phyloP scores from a whole-genome alignment of 2,113 vertebrate genomes.

The Upupa epops region DNA sequence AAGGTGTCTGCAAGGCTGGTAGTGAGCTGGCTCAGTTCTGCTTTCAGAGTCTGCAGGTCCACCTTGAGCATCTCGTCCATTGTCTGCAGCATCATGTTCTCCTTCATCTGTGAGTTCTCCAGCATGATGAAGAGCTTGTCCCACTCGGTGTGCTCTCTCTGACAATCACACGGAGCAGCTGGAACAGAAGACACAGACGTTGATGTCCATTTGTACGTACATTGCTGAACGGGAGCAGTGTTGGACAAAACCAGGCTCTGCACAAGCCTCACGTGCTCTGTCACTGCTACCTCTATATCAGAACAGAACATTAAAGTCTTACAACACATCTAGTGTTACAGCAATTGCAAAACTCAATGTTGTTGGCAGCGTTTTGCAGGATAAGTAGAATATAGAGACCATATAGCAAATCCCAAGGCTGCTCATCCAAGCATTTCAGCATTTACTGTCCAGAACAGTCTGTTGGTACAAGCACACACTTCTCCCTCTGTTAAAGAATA shows the following conservation, averaged over 20 bases:
- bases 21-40: constrained; percentile 81
- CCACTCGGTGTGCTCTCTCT: constrained; percentile 85
- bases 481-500: not conserved
- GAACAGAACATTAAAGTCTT: not conserved
- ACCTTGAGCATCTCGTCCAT: constrained; percentile 81
- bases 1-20: constrained; percentile 70
- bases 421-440: not conserved
- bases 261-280: not conserved
- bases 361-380: not conserved
- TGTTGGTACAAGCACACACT: not conserved
- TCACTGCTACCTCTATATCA: not conserved
- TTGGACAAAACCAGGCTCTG: not conserved
- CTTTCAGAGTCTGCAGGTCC: constrained; percentile 81
- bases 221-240: not conserved
- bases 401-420: not conserved
- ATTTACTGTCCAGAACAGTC: not conserved
- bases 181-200: not conserved
- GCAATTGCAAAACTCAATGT: not conserved
- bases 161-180: constrained; percentile 79
- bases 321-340: not conserved
- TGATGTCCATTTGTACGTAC: not conserved
- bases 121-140: constrained; percentile 97
- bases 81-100: constrained; percentile 91
- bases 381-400: not conserved
- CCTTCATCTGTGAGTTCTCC: constrained; percentile 96